Conservation (phyloP, 2,113 vertebrate species). For the Aegithalos caudatus region DNA sequence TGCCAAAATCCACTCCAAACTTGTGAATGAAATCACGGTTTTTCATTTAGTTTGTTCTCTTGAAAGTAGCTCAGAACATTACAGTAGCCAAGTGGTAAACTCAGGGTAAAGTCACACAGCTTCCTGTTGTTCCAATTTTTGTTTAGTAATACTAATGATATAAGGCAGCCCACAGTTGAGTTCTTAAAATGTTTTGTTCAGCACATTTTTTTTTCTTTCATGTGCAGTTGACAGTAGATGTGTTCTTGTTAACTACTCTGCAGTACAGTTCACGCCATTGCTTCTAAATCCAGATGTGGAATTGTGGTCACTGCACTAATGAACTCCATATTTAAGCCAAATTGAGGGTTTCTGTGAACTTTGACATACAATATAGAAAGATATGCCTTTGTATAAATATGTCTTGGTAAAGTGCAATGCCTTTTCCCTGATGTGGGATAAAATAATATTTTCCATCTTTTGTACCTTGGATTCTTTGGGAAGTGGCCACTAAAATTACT, state of each 20-base stretch:
- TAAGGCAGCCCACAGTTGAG: background rate
- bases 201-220: background rate
- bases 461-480: background rate
- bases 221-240: background rate
- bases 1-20: constrained; percentile 34
- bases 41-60: constrained; percentile 6
- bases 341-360: background rate
- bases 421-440: background rate
- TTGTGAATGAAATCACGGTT: constrained; percentile 18
- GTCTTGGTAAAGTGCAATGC: background rate
- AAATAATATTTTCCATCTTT: background rate
- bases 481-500: background rate
- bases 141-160: background rate
- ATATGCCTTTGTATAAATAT: background rate
- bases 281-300: background rate
- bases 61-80: background rate
- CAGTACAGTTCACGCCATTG: background rate
- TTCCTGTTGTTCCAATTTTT: background rate
- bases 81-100: constrained; percentile 26
- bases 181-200: background rate
- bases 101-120: background rate
- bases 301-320: background rate
- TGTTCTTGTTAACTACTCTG: background rate
- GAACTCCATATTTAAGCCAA: background rate
- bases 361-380: background rate